Evolutionary conservation across 2,888 invertebrate genomes (phyloP), one percentile per base, ranked within the genome.

Genomic region (Lithosia quadra): DNA sequence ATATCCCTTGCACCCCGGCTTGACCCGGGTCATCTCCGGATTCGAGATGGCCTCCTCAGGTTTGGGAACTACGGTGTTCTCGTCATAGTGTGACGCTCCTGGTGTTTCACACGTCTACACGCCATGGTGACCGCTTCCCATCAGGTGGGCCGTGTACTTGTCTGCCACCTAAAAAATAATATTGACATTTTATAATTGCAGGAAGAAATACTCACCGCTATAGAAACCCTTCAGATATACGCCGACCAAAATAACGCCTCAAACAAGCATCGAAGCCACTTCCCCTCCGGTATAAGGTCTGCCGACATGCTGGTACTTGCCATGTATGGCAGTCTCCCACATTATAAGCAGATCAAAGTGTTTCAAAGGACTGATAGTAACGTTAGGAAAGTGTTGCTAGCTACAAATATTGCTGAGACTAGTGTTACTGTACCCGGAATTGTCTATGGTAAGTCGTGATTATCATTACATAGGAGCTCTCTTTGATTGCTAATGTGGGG

Each of bases 331-430:
- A 97, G 98, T 43, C 92, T 99, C 69, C 97, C 99, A 0, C 79
- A 88, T 9, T 88, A 91, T 53, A 81, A 72, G 22, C 94, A 94
- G 65, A 76, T 92, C 0, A 85, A 97, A 36, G 99, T 98, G 0
- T 99, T 99, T 88, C 96, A 97, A 81, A 93, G 94, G 13, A 95
- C 97, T 0, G 96, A 96, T 0, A 96, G 96, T 73, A 97, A 97
- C 43, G 96, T 96, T 0, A 95, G 99, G 36, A 99, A 99, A 92
- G 97, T 99, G 28, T 96, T 99, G 0, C 95, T 99, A 7, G 98
- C 99, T 0, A 99, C 99, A 0, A 99, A 99, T 87, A 98, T 99
- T 65, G 99, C 99, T 0, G 99, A 99, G 92, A 98, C 99, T 0
- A 99, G 99, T 1, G 96, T 99, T 22, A 99, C 99, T 22, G 55